A percentile compares a stretch with the other conserved stretches of the same genome.
These are phyloP conservation scores for Hyppa rectilinea DNA, from an alignment of 2,888 invertebrate species.

Conservation along the genomic window DNA sequence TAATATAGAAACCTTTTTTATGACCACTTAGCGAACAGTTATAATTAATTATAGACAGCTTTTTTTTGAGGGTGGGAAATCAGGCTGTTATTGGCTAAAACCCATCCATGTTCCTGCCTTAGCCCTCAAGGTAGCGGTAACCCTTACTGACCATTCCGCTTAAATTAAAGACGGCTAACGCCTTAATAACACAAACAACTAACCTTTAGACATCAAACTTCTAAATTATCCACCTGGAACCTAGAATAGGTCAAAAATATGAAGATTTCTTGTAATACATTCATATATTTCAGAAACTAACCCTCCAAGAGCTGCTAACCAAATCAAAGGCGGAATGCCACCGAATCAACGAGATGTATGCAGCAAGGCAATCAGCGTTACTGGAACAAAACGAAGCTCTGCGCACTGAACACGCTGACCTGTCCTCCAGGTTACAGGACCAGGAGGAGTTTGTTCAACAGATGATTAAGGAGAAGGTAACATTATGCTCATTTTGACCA, in stretches of 20 bases:
- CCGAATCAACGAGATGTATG: conserved; percentile 88
- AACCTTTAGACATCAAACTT: not conserved
- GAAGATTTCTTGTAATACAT: not conserved
- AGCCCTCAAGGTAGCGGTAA: no score
- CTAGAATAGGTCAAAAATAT: not conserved
- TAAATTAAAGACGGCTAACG: not conserved
- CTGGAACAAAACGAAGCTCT: conserved; percentile 82
- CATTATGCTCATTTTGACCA: not conserved
- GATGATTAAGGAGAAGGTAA: conserved; percentile 83
- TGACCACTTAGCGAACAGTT: not conserved
- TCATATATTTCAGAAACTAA: conserved; percentile 76
- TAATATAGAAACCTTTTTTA: not conserved
- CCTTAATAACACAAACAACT: not conserved
- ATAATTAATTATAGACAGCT: no score
- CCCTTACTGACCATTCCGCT: no score
- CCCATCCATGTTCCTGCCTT: no score
- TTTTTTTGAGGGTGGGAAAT: no score
- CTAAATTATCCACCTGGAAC: not conserved
- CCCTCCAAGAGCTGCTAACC: conserved; percentile 80
- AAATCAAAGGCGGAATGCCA: conserved; percentile 87
- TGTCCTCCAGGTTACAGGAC: conserved; percentile 77
- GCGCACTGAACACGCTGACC: conserved; percentile 77
- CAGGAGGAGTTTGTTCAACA: conserved; percentile 83
- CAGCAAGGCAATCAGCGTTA: conserved; percentile 80
- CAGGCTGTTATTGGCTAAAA: no score